Evolutionary conservation across 2,113 vertebrate species (phyloP), one percentile per base, ranked within the genome.

Genomic region (Siphamia tubifer): DNA sequence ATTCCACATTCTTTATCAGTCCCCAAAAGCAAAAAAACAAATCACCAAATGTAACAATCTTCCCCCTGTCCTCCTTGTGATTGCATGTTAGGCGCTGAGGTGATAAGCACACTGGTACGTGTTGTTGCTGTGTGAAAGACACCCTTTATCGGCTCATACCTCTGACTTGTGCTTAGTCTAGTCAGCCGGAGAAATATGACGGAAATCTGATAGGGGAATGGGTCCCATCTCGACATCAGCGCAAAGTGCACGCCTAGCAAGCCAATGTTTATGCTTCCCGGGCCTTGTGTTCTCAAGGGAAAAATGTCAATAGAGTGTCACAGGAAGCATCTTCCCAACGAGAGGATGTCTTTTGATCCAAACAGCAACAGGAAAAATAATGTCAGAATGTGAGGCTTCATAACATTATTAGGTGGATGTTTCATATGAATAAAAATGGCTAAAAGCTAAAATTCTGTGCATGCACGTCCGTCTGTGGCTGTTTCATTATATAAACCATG

Each of bases 31-130:
- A 84, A 87, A 90, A 77, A 74, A 93, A 89, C 88, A 93, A 93
- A 93, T 91, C 89, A 87, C 87, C 90, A 91, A 94, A 94, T 93
- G 92, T 94, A 93, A 92, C 93, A 92, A 91, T 92, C 91, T 92
- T 81, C 71, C 84, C 66, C 87, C 89, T 86, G 90, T 92, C 91
- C 90, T 88, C 82, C 86, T 89, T 82, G 90, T 89, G 86, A 90
- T 92, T 89, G 92, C 90, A 92, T 91, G 92, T 91, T 91, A 90
- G 92, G 87, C 88, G 77, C 73, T 73, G 90, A 68, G 79, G 80
- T 82, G 93, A 94, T 94, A 94, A 94, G 90, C 86, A 77, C 85
- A 85, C 77, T 40, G 88, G 74, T 91, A 92, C 89, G 92, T 94
- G 93, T 94, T 89, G 89, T 89, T 91, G 92, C 89, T 91, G 93